These are phyloP conservation scores for Mesitornis unicolor DNA, from an alignment of 2,113 vertebrate species.

Conservation along the genomic window DNA sequence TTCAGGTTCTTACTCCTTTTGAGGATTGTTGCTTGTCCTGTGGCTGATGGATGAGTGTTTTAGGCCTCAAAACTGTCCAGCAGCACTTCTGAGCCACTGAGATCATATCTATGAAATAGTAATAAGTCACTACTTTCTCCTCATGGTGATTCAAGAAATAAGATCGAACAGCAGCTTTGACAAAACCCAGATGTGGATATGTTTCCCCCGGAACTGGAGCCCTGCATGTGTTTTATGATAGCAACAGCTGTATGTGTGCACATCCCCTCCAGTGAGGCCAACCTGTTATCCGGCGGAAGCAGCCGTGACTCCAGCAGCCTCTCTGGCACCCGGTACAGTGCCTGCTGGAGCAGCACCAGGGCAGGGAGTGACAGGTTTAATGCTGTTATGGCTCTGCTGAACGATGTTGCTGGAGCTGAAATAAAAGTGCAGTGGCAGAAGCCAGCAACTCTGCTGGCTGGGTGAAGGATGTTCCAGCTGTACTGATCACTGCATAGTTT, in stretches of 20 bases:
- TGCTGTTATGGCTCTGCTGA: not conserved
- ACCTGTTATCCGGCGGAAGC: not conserved
- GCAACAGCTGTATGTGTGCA: not conserved
- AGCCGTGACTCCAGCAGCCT: not conserved
- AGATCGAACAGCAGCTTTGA: not conserved
- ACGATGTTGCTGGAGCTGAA: not conserved
- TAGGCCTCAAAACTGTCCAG: not conserved
- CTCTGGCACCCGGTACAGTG: not conserved
- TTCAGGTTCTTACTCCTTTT: not conserved
- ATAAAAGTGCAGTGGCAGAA: not conserved
- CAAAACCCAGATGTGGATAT: not conserved
- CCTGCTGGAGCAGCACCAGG: not conserved
- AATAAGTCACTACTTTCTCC: not conserved
- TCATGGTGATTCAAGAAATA: not conserved
- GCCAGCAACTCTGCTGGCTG: not conserved
- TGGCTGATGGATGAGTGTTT: not conserved
- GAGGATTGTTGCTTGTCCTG: not conserved
- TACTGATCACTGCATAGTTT: not conserved
- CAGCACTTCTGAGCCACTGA: not conserved
- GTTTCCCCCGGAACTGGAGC: not conserved
- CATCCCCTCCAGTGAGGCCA: accelerated
- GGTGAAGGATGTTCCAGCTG: not conserved
- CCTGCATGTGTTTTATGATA: not conserved
- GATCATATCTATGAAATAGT: not conserved
- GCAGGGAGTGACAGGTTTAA: not conserved